Base-by-base conservation (phyloP, 2,797 vertebrate species). In the Acrossocheilus wenchowensis region DNA sequence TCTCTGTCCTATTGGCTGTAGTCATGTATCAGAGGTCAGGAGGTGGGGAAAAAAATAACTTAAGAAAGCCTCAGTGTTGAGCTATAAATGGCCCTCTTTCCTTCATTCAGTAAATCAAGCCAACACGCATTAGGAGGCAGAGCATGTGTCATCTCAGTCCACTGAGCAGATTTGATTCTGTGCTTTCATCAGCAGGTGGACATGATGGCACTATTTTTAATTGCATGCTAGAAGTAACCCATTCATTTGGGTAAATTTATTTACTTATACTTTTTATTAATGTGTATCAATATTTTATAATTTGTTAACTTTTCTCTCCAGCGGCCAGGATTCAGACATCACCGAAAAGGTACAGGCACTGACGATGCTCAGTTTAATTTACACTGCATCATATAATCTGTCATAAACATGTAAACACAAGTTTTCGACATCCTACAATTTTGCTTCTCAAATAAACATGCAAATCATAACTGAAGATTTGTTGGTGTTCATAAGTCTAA, bases 261-360 rank as follows among this genome's bases (percentile, higher is more conserved):
- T 8, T 17, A 10, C 7, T 21, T 21, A 45, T 34, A 30, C 10
- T 8, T 17, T 50, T 43, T 50, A 12, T 52, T 50, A 26, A 39
- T 26, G 2, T 57, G 14, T 6, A 0, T 3, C 0, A 0, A 4
- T 30, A 4, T 30, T 15, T 34, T 30, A 26, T 73, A 79, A 79
- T n/a, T 68, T 23, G 36, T 66, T 72, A 2, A 10, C 8, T 74
- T 78, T 48, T 68, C 52, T 54, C 34, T 45, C 85, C 91, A 95
- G 94, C 93, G 91, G 92, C 88, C 91, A 75, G 93, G 90, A 91
- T 94, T 92, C 90, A 93, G 93, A 88, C 90, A 92, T 89, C 92
- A 90, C 86, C 93, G 90, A 91, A 95, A 95, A 95, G 95, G 94
- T 95, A 94, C 45, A 57, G 10, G 21, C 21, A 48, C 21, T 69